Conservation (phyloP, 2,797 vertebrate species). For the Rallus crepitans region DNA sequence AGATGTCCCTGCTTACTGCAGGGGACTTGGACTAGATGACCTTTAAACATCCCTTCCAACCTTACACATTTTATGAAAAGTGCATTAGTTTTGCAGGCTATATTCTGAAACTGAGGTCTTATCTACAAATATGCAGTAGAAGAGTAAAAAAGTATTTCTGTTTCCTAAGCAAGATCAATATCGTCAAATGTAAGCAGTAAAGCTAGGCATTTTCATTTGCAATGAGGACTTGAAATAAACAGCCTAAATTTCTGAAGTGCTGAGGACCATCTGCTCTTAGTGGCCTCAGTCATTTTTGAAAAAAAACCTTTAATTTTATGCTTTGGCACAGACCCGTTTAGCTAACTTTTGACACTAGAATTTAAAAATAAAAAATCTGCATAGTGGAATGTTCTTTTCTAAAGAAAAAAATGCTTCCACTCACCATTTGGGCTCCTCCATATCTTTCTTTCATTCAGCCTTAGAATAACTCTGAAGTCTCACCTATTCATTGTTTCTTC, state of each 20-base stretch:
- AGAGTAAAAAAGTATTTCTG: background rate
- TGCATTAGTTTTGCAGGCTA: background rate
- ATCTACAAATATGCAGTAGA: background rate
- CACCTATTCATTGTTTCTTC: background rate
- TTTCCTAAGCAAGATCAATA: background rate
- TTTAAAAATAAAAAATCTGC: background rate
- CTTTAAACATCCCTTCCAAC: too few species aligned
- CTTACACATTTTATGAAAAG: background rate
- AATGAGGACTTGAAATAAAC: background rate
- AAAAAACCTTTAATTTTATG: background rate
- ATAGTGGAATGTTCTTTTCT: background rate
- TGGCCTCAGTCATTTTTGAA: background rate
- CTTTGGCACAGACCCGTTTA: background rate
- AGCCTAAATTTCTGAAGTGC: background rate
- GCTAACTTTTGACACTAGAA: background rate
- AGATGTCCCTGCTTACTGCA: too few species aligned
- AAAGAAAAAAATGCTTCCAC: background rate
- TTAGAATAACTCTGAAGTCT: background rate
- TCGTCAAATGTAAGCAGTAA: background rate
- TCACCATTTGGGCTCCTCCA: background rate
- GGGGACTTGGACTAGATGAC: too few species aligned
- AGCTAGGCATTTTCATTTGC: background rate
- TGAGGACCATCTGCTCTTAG: background rate
- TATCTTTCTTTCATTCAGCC: background rate
- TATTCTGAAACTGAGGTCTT: background rate